phyloP scores from a whole-genome alignment of 2,888 invertebrate genomes.

The Tachystola acroxantha region DNA sequence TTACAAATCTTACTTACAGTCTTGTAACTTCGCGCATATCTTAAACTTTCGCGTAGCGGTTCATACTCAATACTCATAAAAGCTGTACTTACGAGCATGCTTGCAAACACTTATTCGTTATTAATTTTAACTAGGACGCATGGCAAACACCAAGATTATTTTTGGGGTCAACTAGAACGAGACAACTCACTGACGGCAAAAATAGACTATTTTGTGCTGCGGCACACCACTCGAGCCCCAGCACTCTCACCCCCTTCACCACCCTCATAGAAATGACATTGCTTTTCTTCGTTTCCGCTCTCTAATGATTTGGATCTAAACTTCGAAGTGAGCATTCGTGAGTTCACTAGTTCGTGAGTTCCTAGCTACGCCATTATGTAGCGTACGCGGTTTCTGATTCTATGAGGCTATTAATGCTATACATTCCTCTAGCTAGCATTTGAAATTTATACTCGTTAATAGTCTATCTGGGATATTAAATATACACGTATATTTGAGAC shows the following conservation, averaged over 20 bases:
- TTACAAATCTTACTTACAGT: background rate
- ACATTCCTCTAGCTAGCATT: too few species aligned
- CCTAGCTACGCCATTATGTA: too few species aligned
- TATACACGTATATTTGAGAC: too few species aligned
- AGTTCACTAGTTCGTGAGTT: too few species aligned
- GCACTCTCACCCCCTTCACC: conserved; percentile 21
- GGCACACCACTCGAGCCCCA: conserved; percentile 30
- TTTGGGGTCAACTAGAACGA: conserved; percentile 33
- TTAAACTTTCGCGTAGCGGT: background rate
- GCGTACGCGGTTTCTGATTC: too few species aligned
- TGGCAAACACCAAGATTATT: conserved; percentile 7
- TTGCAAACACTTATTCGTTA: background rate
- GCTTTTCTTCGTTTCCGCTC: background rate
- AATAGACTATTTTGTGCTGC: conserved; percentile 39
- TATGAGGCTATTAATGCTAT: too few species aligned
- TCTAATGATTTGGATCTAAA: too few species aligned
- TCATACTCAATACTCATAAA: background rate
- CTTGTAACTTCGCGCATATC: background rate
- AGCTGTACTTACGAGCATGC: background rate
- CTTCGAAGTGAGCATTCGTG: too few species aligned
- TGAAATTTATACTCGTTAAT: too few species aligned
- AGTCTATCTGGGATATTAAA: too few species aligned
- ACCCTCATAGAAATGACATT: conserved; percentile 8
- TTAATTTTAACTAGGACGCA: conserved; percentile 1
- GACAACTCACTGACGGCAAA: conserved; percentile 21